phyloP scores from a whole-genome alignment of 1,140 invertebrate genomes.

The Portunus trituberculatus region DNA sequence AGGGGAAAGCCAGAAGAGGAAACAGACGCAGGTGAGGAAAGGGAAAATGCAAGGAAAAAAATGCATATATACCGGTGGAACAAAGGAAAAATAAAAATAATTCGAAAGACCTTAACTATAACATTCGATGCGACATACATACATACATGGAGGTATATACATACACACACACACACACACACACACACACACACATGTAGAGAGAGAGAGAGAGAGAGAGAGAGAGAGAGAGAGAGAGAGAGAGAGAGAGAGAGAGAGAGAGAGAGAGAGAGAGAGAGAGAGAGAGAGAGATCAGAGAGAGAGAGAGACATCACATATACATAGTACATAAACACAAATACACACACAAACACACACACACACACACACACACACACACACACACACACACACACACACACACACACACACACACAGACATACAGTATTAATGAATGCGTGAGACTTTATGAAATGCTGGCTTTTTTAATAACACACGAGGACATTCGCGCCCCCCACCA shows the following conservation, averaged over 20 bases:
- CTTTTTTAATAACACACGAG: not conserved
- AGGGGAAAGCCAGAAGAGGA: constrained; percentile 18
- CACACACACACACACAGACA: constrained; percentile 26
- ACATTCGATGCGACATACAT: not conserved
- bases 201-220: too few relatives aligned
- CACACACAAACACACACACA: not conserved
- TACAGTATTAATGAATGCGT: constrained; percentile 2
- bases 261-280: too few relatives aligned
- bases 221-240: too few relatives aligned
- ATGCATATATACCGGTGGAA: constrained; percentile 12
- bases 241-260: too few relatives aligned
- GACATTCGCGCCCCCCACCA: not conserved
- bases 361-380: not conserved
- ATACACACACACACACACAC: not conserved
- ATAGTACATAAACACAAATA: not conserved
- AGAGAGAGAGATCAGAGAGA: not conserved
- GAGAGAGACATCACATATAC: not conserved
- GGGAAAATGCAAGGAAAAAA: constrained; percentile 45
- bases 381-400: not conserved
- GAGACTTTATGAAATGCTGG: constrained; percentile 1
- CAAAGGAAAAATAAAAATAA: not conserved
- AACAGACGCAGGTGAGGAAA: constrained; percentile 28
- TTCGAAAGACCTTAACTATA: not conserved
- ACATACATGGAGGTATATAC: not conserved
- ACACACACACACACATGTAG: not conserved